A percentile compares a stretch with the other conserved stretches of the same genome.
Conservation (phyloP, 2,888 invertebrate species). For the Eristalis arbustorum region DNA sequence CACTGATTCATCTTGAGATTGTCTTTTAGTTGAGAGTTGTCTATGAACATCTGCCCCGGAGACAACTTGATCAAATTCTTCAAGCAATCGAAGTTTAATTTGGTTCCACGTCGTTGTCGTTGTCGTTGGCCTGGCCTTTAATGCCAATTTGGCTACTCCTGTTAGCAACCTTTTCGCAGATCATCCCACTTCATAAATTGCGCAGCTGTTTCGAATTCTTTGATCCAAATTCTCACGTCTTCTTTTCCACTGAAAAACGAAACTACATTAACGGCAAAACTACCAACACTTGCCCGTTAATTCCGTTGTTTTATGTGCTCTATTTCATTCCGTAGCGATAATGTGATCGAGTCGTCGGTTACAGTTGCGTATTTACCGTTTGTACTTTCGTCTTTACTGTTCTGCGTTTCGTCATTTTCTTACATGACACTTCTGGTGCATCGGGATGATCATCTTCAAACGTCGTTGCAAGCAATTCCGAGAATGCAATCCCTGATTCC, state of each 20-base stretch:
- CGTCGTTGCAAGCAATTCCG: conserved; percentile 7
- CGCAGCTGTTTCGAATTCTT: too few species aligned
- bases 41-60: not conserved
- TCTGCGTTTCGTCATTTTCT: not conserved
- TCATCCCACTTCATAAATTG: too few species aligned
- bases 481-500: not conserved
- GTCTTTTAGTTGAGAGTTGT: not conserved
- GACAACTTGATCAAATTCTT: not conserved
- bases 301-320: too few species aligned
- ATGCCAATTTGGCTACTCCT: too few species aligned
- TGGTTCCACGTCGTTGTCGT: not conserved
- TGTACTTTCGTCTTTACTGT: not conserved
- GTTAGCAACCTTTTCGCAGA: too few species aligned
- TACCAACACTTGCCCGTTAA: too few species aligned
- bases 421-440: not conserved
- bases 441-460: not conserved
- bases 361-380: too few species aligned
- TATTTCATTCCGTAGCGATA: too few species aligned
- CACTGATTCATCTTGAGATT: not conserved
- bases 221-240: too few species aligned
- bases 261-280: too few species aligned
- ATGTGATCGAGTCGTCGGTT: too few species aligned
- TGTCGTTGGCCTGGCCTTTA: not conserved
- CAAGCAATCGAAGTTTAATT: not conserved
- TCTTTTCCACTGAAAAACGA: too few species aligned